Conservation (phyloP, 2,113 vertebrate species). For the Heterotis niloticus region DNA sequence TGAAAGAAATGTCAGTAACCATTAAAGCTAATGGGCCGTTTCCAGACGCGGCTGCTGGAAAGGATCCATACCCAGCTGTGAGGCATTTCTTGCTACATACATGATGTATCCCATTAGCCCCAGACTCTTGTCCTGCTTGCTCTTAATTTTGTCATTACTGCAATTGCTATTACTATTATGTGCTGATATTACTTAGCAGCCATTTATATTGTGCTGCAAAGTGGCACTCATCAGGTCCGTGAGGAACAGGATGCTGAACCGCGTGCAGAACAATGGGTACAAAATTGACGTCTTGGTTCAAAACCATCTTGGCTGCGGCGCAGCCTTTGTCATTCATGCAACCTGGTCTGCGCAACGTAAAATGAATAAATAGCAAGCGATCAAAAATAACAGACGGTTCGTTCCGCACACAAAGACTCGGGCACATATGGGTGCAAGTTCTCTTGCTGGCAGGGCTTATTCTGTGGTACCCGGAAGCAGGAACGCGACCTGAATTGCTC, state of each 20-base stretch:
- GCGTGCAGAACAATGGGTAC: no score
- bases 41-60: slow-evolving; percentile 5
- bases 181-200: no score
- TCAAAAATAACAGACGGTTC: background rate
- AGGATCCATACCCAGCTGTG: background rate
- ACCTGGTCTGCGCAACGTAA: background rate
- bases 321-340: background rate
- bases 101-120: background rate
- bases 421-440: no score
- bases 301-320: no score
- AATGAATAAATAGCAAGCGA: slow-evolving; percentile 3
- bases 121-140: no score
- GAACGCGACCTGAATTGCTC: background rate
- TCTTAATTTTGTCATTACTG: no score
- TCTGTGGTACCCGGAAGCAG: background rate
- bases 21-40: slow-evolving; percentile 15
- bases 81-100: background rate
- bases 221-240: no score
- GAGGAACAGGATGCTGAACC: no score
- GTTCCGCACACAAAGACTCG: background rate
- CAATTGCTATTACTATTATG: no score
- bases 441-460: background rate
- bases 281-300: no score
- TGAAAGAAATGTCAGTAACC: slow-evolving; percentile 21
- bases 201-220: no score